These are phyloP conservation scores for Chinchilla lanigera DNA, from an alignment of 2,113 vertebrate species.

Conservation along the genomic window DNA sequence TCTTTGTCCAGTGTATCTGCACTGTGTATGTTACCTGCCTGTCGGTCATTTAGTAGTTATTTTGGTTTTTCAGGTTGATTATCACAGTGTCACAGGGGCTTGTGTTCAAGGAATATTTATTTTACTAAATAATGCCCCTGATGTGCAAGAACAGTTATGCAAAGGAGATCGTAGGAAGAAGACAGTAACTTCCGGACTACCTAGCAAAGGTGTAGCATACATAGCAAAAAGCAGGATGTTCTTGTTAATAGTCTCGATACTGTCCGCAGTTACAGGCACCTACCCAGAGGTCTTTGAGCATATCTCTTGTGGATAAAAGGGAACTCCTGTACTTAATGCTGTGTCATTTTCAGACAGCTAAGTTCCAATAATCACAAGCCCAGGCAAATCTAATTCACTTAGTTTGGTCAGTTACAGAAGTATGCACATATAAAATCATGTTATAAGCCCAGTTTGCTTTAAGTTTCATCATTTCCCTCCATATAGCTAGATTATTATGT, in stretches of 20 bases:
- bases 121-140: neutral
- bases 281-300: accelerated
- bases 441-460: neutral
- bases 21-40: neutral
- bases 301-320: neutral
- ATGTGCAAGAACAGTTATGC: neutral
- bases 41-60: neutral
- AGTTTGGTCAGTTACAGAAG: neutral
- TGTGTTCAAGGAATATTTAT: neutral
- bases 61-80: neutral
- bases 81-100: too few relatives aligned
- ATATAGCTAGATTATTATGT: neutral
- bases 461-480: neutral
- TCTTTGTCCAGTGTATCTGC: neutral
- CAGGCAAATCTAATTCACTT: neutral
- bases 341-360: neutral
- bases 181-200: neutral
- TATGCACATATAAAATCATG: neutral
- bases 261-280: neutral
- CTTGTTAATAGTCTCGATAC: too few relatives aligned
- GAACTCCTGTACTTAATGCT: neutral
- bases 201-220: neutral
- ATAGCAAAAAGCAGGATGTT: neutral
- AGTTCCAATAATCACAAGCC: neutral
- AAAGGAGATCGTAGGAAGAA: neutral